Evolutionary conservation across 2,797 vertebrate genomes (phyloP), one percentile per base, ranked within the genome.

Genomic region (Liasis olivaceus): DNA sequence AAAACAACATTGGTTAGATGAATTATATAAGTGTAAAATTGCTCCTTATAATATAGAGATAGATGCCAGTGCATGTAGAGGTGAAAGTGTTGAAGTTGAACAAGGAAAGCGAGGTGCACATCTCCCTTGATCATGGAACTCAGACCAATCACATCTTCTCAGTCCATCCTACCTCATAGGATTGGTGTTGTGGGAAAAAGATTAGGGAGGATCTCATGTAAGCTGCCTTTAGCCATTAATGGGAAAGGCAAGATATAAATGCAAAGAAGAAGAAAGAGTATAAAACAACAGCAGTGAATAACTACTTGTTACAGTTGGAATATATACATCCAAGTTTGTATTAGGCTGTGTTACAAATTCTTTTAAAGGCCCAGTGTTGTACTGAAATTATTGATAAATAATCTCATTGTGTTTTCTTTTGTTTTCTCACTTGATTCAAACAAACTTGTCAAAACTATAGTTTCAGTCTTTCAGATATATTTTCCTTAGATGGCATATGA

Each of bases 401-500:
- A 72, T 31, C 51, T 58, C n/a, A 72, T 36, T 88, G 4, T 7
- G 24, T 26, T n/a, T 54, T 24, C 36, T 87, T 7, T 72, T 89
- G 31, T 59, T 72, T 87, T 81, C 11, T 31, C 42, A 36, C 56
- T 63, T 56, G 89, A 85, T 26, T 1, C 42, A 63, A 72, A 28
- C 42, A 63, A 72, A 28, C 1, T 26, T 54, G 22, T 17, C 28
- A 1, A n/a, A 1, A 0, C 0, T 5, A n/a, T 28, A 17, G 12
- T n/a, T 86, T 85, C n/a, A 26, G 60, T 63, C 4, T 42, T 63
- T 63, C 0, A 0, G 11, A 5, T 0, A 13, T 13, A 0, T 26
- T 91, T 8, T 15, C 17, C 59, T 5, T 4, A 0, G 0, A 0
- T 59, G 0, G 26, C 36, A 26, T 64, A 2, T 0, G 5, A 63